A percentile compares a stretch with the other conserved stretches of the same genome.
Conservation (phyloP, 2,113 vertebrate species). For the Sapayoa aenigma region DNA sequence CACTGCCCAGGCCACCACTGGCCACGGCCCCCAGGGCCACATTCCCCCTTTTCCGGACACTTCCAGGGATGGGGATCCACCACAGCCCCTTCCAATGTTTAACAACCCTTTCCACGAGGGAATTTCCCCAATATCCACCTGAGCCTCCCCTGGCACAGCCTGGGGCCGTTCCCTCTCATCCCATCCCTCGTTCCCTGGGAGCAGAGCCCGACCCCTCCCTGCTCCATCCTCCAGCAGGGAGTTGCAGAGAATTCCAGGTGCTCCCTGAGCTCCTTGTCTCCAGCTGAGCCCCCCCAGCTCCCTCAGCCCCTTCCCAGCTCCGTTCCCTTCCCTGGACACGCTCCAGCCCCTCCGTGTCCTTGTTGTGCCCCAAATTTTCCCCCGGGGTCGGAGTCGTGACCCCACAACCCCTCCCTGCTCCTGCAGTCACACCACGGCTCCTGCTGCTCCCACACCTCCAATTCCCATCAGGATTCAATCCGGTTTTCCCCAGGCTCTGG, state of each 20-base stretch:
- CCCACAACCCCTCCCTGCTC: not conserved
- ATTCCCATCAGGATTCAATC: not conserved
- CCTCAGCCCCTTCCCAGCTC: not conserved
- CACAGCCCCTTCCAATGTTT: not conserved
- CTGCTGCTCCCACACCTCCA: not conserved
- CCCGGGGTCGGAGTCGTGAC: too few species aligned
- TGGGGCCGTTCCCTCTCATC: accelerated
- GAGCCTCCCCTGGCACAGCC: not conserved
- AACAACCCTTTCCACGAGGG: not conserved
- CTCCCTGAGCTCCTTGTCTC: too few species aligned
- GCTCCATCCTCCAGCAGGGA: too few species aligned
- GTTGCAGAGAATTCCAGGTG: too few species aligned
- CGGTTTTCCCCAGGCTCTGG: not conserved
- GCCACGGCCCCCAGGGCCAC: not conserved
- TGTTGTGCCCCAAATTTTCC: too few species aligned
- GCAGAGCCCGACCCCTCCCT: not conserved
- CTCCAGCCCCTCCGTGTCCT: not conserved
- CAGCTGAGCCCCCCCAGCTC: too few species aligned
- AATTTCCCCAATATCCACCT: not conserved
- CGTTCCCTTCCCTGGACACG: not conserved
- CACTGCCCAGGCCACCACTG: not conserved
- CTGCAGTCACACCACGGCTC: not conserved
- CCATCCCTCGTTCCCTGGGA: not conserved
- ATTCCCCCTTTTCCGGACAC: too few species aligned
- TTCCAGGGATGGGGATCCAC: not conserved